Base-by-base conservation (phyloP, 1,140 invertebrate species). In the Hypothenemus hampei region DNA sequence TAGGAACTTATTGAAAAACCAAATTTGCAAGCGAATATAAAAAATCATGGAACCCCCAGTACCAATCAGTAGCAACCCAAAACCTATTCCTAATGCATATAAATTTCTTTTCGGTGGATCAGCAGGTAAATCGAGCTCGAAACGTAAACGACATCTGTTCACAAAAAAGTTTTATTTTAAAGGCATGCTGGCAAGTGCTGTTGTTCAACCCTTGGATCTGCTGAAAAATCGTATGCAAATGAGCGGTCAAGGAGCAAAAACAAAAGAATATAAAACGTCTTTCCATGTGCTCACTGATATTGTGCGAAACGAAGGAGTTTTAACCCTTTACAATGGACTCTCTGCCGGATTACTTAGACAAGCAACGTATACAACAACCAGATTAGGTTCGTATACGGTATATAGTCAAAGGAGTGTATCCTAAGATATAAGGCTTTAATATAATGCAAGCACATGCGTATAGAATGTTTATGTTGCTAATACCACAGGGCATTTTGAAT, bases 171-270 rank as follows among this genome's bases (percentile, higher is more conserved):
- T 11, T 8, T 46, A 13, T 46, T 4, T 29, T 11, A 10, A 29
- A 54, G 54, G 97, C 52, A 99, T 98, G 93, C 84, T 79, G 31
- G 54, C 18, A 16, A 99, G 96, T 24, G 80, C 84, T 61, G 89
- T 98, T 66, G 96, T 99, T 1, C 97, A 99, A 72, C 97, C 97
- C 0, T 73, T 99, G 45, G 97, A 99, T 79, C 76, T 99, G 53
- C 85, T 99, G 2, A 99, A 99, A 75, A 99, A 95, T 72, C 80
- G 97, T 47, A 98, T 99, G 96, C 97, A 99, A 75, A 73, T 99
- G 37, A 91, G 88, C 61, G 83, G 82, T 1, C 13, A 21, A 26
- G 54, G 39, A 6, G 43, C 15, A 6, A 48, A 24, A 49, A 79
- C 80, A 4, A 87, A 83, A 62, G 86, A 91, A 69, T 81, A 86